Conservation (phyloP, 2,113 vertebrate genomes). For the Erinaceus europaeus region DNA sequence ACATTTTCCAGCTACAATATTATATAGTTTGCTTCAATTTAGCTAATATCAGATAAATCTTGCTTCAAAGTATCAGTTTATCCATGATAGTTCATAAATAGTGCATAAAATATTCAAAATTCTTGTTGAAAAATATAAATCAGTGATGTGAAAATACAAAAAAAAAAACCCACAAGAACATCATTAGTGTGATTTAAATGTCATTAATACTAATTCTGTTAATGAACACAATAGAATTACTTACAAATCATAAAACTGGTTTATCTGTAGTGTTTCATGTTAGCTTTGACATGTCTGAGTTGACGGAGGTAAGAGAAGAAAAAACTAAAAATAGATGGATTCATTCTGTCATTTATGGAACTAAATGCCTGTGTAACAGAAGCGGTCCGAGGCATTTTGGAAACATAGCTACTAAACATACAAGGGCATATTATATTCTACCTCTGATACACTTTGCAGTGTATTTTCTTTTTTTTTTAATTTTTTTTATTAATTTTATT, state of each 20-base stretch:
- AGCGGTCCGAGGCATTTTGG: not conserved
- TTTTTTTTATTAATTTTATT: too few relatives aligned
- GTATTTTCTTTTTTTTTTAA: too few relatives aligned
- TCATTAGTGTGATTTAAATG: not conserved
- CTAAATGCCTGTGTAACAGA: not conserved
- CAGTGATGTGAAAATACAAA: not conserved
- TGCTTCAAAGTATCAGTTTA: too few relatives aligned
- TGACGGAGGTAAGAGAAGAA: not conserved
- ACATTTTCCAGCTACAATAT: too few relatives aligned
- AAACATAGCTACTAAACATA: too few relatives aligned
- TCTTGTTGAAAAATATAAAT: not conserved
- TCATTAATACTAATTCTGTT: not conserved
- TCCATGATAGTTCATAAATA: not conserved
- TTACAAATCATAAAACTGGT: not conserved
- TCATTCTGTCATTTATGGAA: not conserved
- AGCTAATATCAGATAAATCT: too few relatives aligned
- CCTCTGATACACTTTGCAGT: not conserved
- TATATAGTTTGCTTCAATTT: too few relatives aligned
- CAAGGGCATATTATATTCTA: not conserved
- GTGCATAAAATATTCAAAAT: not conserved
- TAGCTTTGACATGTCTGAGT: not conserved
- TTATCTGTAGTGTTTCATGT: not conserved
- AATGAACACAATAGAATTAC: not conserved
- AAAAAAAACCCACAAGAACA: not conserved
- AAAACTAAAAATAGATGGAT: not conserved